Percentiles rank a stretch among this genome's conserved stretches.
These are phyloP conservation scores for Tachystola acroxantha DNA, from an alignment of 2,888 invertebrate genomes.

Conservation along the genomic window DNA sequence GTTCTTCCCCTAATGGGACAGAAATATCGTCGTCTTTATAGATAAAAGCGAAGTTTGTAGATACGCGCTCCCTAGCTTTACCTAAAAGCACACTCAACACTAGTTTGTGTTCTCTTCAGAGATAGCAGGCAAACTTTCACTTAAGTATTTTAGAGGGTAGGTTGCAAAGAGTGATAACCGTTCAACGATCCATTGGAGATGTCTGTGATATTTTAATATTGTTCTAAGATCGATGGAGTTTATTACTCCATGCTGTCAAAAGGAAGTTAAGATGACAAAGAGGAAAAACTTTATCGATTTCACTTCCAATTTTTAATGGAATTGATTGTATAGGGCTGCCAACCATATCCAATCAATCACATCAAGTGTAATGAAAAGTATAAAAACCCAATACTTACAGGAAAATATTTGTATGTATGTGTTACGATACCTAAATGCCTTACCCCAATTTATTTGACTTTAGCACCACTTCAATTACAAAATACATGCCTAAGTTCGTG, in stretches of 20 bases:
- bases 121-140: constrained; percentile 12
- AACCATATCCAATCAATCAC: too few species aligned
- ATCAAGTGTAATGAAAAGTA: too few species aligned
- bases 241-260: neutral
- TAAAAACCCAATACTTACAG: too few species aligned
- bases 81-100: constrained; percentile 17
- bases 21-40: too few species aligned
- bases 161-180: neutral
- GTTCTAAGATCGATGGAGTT: constrained; percentile 3
- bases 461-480: too few species aligned
- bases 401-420: too few species aligned
- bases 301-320: neutral
- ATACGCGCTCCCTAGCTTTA: constrained; percentile 6
- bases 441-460: too few species aligned
- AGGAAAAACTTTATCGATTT: neutral
- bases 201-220: constrained; percentile 1
- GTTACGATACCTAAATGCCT: too few species aligned
- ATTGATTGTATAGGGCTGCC: too few species aligned
- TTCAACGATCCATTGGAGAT: neutral
- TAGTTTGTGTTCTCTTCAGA: constrained; percentile 14
- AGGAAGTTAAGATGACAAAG: constrained; percentile 1
- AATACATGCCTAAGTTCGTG: too few species aligned
- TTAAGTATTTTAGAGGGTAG: neutral
- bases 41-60: too few species aligned
- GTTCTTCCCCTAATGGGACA: too few species aligned